Evolutionary conservation across 2,888 invertebrate species (phyloP).

Genomic region (Pollenia griseotomentosa): DNA sequence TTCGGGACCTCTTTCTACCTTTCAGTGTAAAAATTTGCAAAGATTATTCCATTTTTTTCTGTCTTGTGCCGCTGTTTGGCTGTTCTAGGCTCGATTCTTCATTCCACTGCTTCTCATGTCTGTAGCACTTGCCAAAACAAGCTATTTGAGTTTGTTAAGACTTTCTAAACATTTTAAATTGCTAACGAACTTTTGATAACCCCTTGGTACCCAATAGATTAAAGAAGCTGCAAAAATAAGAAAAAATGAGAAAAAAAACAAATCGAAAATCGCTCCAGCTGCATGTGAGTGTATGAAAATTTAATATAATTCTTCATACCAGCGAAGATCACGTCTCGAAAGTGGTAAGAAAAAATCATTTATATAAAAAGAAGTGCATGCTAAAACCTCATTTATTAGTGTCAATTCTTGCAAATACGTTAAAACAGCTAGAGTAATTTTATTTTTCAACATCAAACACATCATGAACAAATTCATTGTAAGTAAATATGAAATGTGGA

Average conservation of each 20-base stretch:
- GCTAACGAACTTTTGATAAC: too few relatives aligned
- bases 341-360: conserved; percentile 51
- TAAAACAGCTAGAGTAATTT: conserved; percentile 24
- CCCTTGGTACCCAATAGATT: conserved; percentile 34
- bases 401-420: conserved; percentile 59
- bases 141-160: too few relatives aligned
- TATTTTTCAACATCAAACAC: conserved; percentile 57
- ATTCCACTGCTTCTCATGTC: too few relatives aligned
- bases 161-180: too few relatives aligned
- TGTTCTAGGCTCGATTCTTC: too few relatives aligned
- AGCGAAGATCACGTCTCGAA: conserved; percentile 64
- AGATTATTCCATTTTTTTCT: too few relatives aligned
- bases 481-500: conserved; percentile 64
- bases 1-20: too few relatives aligned
- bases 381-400: conserved; percentile 70
- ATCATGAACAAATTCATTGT: conserved; percentile 77
- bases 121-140: too few relatives aligned
- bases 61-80: too few relatives aligned
- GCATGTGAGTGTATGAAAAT: conserved; percentile 12
- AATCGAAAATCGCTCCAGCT: not conserved
- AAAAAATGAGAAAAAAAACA: not conserved
- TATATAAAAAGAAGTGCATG: conserved; percentile 74
- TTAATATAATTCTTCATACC: conserved; percentile 26
- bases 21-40: too few relatives aligned
- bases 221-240: conserved; percentile 38